Percentiles rank a stretch among this genome's conserved stretches.
phyloP scores from a whole-genome alignment of 2,888 invertebrate genomes.

The Phaonia tiefii region DNA sequence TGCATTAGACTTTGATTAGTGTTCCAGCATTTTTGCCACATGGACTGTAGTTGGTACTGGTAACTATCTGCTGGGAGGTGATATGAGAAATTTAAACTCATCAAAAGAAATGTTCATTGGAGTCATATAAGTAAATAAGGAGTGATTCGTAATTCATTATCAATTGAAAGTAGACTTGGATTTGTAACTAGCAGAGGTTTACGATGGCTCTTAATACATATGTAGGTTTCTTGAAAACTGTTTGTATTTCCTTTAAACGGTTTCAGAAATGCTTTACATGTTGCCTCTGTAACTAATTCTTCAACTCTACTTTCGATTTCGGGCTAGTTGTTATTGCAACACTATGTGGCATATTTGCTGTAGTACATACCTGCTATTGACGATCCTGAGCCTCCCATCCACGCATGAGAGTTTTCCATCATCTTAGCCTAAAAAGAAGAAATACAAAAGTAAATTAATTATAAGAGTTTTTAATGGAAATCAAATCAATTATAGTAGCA shows the following conservation, averaged over 20 bases:
- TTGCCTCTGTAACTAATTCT: too few species aligned
- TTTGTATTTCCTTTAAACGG: too few species aligned
- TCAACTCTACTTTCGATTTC: too few species aligned
- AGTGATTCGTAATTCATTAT: too few species aligned
- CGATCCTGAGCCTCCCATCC: slow-evolving; percentile 93
- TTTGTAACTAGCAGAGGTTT: too few species aligned
- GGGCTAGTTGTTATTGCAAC: too few species aligned
- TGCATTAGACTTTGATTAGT: slow-evolving; percentile 95
- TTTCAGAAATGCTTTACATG: too few species aligned
- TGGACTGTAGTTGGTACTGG: slow-evolving; percentile 95
- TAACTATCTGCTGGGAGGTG: slow-evolving; percentile 88
- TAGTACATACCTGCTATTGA: slow-evolving; percentile 92
- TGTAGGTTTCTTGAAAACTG: too few species aligned
- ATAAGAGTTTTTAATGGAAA: background rate
- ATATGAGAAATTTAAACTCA: slow-evolving; percentile 12
- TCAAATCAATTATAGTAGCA: background rate
- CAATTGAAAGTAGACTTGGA: too few species aligned
- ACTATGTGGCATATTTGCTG: too few species aligned
- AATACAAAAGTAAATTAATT: slow-evolving; percentile 21
- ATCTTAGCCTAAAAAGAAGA: slow-evolving; percentile 90
- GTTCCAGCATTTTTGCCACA: slow-evolving; percentile 98
- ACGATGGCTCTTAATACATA: too few species aligned
- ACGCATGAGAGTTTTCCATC: slow-evolving; percentile 94
- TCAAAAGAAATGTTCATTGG: slow-evolving; percentile 33
- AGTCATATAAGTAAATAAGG: background rate